Conservation (phyloP, 2,113 vertebrate genomes). For the Emydocephalus ijimae region DNA sequence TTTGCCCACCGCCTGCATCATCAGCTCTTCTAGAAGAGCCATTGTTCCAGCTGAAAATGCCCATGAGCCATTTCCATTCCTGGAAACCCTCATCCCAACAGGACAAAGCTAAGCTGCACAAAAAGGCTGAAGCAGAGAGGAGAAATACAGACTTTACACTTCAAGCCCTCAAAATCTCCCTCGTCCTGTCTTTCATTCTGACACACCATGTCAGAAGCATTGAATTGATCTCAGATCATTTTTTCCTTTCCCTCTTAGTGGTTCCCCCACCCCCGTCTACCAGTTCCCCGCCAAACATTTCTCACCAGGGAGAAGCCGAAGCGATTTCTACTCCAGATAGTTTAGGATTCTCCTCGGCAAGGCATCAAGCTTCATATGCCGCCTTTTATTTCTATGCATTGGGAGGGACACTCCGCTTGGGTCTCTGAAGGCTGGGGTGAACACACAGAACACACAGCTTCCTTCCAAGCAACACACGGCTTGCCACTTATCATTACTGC, state of each 20-base stretch:
- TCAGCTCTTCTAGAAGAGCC: conserved; percentile 16
- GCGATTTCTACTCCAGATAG: neutral
- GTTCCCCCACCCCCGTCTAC: neutral
- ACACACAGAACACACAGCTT: conserved; percentile 48
- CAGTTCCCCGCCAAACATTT: neutral
- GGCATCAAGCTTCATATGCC: neutral
- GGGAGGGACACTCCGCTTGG: conserved; percentile 36
- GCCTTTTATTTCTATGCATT: conserved; percentile 44
- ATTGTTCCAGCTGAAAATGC: conserved; percentile 50
- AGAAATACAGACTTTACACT: neutral
- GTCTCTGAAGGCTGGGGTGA: conserved; percentile 54
- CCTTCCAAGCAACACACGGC: conserved; percentile 58
- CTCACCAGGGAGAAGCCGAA: neutral
- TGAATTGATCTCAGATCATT: neutral
- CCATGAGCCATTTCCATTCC: conserved; percentile 10
- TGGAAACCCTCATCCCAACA: neutral
- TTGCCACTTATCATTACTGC: conserved; percentile 51
- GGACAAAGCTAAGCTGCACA: neutral
- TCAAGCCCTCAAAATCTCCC: neutral
- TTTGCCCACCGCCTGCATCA: neutral
- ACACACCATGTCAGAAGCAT: neutral
- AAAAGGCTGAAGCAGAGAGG: neutral
- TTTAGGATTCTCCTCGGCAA: neutral
- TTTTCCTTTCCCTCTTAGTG: neutral
- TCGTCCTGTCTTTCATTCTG: neutral